Conservation (phyloP, 2,113 vertebrate genomes). For the Odocoileus hemionus region DNA sequence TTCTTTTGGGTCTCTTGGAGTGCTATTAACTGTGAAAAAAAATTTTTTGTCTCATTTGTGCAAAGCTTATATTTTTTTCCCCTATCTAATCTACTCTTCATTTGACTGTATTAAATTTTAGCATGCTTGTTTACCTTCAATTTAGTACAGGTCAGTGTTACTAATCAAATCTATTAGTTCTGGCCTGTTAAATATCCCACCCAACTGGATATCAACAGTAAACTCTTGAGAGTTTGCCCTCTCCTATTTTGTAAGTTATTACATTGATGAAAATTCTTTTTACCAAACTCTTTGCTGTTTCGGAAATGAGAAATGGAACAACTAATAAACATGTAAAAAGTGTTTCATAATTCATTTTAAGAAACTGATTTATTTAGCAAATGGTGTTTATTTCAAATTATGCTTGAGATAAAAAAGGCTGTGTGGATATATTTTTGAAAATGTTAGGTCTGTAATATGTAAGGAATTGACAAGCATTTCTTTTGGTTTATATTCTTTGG, state of each 20-base stretch:
- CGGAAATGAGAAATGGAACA: neutral
- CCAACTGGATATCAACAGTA: neutral
- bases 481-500: neutral
- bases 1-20: neutral
- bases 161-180: neutral
- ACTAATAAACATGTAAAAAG: neutral
- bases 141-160: neutral
- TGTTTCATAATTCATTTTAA: constrained; percentile 1
- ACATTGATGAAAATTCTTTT: neutral
- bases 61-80: neutral
- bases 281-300: neutral
- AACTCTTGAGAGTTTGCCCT: neutral
- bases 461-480: neutral
- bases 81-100: neutral
- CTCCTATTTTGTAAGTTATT: neutral
- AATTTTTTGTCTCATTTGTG: neutral
- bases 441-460: neutral
- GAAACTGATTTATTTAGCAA: neutral
- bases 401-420: neutral
- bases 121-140: neutral
- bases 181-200: neutral
- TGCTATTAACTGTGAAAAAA: neutral
- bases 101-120: neutral
- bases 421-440: neutral
- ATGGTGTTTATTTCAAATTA: neutral